Conservation (phyloP, 1,140 invertebrate genomes). For the Caerostris darwini region DNA sequence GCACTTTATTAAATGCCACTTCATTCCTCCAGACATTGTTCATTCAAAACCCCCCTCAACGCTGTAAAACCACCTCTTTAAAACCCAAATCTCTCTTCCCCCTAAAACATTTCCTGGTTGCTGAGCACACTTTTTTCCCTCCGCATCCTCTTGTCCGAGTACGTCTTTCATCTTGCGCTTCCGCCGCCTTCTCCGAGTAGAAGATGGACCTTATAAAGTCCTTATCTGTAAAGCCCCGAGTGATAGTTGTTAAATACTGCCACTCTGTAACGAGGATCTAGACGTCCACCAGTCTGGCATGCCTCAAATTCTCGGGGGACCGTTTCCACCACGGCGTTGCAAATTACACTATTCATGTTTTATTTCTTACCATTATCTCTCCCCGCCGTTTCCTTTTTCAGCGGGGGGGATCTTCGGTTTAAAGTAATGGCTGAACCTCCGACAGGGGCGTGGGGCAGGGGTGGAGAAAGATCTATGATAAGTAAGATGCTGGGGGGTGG, state of each 20-base stretch:
- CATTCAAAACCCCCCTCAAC: background rate
- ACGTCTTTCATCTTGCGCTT: background rate
- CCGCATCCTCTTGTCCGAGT: background rate
- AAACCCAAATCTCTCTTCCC: background rate
- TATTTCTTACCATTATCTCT: conserved; percentile 8
- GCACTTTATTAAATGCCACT: background rate
- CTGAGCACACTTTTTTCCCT: background rate
- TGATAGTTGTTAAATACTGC: conserved; percentile 20
- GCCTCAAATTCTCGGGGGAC: background rate
- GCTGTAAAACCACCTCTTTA: background rate
- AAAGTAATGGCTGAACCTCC: conserved; percentile 41
- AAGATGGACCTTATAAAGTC: background rate
- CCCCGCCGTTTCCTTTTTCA: background rate
- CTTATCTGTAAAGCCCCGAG: background rate
- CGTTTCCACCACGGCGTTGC: background rate
- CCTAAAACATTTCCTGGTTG: background rate
- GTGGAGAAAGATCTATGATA: conserved; percentile 55
- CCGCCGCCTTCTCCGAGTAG: background rate
- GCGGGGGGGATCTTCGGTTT: conserved; percentile 32
- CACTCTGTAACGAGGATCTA: conserved; percentile 16
- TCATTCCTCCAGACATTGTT: background rate
- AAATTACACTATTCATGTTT: conserved; percentile 66
- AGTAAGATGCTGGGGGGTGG: conserved; percentile 26
- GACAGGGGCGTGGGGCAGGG: background rate
- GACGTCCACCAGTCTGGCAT: background rate